Percentiles rank a stretch among this genome's conserved stretches.
Conservation (phyloP, 2,113 vertebrate genomes). For the Daboia siamensis region DNA sequence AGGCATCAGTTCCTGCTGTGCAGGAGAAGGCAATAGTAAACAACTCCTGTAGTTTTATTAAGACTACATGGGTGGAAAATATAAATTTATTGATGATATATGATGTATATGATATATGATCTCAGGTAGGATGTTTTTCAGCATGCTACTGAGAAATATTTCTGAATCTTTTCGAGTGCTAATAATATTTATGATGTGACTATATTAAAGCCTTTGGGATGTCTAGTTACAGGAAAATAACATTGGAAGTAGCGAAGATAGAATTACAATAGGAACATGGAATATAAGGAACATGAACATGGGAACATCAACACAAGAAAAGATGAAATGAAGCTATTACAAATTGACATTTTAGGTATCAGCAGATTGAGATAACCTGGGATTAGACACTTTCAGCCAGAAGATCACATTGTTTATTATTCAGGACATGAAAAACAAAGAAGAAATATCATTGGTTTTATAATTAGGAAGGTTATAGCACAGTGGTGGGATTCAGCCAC, state of each 20-base stretch:
- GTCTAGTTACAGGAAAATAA: not conserved
- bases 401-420: too few species aligned
- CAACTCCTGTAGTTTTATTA: not conserved
- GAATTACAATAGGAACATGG: too few species aligned
- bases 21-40: not conserved
- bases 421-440: not conserved
- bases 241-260: too few species aligned
- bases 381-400: too few species aligned
- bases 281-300: not conserved
- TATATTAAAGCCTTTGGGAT: not conserved
- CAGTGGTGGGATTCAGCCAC: too few species aligned
- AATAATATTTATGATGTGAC: not conserved
- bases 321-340: too few species aligned
- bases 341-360: not conserved
- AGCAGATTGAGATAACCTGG: too few species aligned
- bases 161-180: not conserved
- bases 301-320: too few species aligned
- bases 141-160: not conserved
- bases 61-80: not conserved
- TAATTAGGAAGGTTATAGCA: not conserved
- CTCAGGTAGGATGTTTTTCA: not conserved
- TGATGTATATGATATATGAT: not conserved
- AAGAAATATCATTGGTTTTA: not conserved
- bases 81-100: not conserved
- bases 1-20: not conserved